Evolutionary conservation across 2,888 invertebrate species (phyloP).

Genomic region (Cremastobaeus sp.): DNA sequence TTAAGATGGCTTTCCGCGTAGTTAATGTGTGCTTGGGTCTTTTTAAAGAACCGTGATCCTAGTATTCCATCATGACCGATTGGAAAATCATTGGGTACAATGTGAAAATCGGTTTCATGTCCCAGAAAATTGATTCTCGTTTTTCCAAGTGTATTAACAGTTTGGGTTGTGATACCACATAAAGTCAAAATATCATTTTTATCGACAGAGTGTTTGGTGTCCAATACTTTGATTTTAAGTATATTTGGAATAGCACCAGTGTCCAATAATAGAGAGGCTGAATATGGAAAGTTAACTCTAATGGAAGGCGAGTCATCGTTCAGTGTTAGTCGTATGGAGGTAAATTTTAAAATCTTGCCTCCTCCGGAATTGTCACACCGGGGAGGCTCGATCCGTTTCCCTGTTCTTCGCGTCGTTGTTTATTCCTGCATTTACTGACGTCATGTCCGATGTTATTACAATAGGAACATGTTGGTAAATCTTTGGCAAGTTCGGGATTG

Average conservation of each 20-base stretch:
- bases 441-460: neutral
- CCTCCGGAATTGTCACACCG: neutral
- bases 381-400: conserved; percentile 5
- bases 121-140: neutral
- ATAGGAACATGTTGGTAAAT: neutral
- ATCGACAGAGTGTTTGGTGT: neutral
- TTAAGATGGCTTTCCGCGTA: neutral
- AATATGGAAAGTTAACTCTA: neutral
- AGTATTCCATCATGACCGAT: conserved; percentile 2
- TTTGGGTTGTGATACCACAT: conserved; percentile 3
- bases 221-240: neutral
- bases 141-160: conserved; percentile 4
- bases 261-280: neutral
- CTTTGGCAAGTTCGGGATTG: conserved; percentile 4
- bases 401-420: neutral
- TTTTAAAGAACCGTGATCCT: neutral
- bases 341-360: conserved; percentile 5
- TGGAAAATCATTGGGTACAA: neutral
- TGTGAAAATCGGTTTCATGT: neutral
- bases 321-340: neutral
- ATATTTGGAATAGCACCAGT: conserved; percentile 18
- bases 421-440: neutral
- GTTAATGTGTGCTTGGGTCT: neutral
- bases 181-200: neutral
- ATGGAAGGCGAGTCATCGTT: neutral